Conservation (phyloP, 2,888 invertebrate species). For the Philopedon plagiatum region DNA sequence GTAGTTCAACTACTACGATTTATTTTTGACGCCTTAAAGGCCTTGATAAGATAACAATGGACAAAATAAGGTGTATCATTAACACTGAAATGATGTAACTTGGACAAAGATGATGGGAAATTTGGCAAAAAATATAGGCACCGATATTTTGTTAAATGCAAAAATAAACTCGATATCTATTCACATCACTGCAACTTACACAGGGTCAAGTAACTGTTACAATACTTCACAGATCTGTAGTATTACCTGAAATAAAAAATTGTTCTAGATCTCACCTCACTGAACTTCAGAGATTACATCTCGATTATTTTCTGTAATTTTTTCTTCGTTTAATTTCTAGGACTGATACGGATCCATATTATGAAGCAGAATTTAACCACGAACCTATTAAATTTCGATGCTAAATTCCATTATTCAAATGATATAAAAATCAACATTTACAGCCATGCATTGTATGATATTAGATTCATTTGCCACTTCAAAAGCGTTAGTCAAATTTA, state of each 20-base stretch:
- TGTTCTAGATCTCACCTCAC: slow-evolving; percentile 11
- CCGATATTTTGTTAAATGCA: too few relatives aligned
- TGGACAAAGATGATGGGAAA: too few relatives aligned
- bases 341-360: slow-evolving; percentile 12
- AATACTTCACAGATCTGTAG: background rate
- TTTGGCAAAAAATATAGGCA: too few relatives aligned
- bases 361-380: slow-evolving; percentile 14
- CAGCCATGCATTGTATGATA: background rate
- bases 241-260: background rate
- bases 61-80: too few relatives aligned
- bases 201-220: background rate
- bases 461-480: background rate
- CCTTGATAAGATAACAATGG: too few relatives aligned
- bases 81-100: too few relatives aligned
- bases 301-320: background rate
- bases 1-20: too few relatives aligned
- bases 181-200: too few relatives aligned
- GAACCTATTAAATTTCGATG: slow-evolving; percentile 10
- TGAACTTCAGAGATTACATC: background rate
- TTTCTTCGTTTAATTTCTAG: slow-evolving; percentile 11
- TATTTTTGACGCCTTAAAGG: too few relatives aligned
- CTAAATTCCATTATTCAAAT: background rate
- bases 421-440: background rate
- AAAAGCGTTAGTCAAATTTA: slow-evolving; percentile 3
- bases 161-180: too few relatives aligned